These are phyloP conservation scores for Carassius auratus DNA, from an alignment of 2,113 vertebrate species.

Conservation along the genomic window DNA sequence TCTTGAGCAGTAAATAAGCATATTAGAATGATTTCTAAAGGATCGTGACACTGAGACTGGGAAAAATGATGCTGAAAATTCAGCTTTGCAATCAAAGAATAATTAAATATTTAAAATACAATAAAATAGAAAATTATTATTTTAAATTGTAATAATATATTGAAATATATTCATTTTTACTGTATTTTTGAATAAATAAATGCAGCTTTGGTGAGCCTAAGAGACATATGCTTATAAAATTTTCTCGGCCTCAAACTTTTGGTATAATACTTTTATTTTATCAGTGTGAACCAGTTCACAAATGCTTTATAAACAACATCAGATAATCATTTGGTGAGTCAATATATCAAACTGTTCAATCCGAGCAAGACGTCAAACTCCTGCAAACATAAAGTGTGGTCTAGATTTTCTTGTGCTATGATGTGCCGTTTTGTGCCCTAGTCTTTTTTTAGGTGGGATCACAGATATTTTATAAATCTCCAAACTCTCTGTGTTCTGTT, in stretches of 20 bases:
- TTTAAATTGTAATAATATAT: neutral
- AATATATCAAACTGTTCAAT: neutral
- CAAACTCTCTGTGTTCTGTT: slow-evolving; percentile 42
- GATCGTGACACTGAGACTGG: no score
- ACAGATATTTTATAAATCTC: neutral
- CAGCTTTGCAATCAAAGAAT: no score
- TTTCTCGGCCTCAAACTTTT: neutral
- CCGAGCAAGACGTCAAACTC: neutral
- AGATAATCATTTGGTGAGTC: neutral
- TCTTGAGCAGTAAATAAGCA: no score
- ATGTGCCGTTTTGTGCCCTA: neutral
- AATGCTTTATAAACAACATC: no score
- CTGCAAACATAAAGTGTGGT: neutral
- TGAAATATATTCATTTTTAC: neutral
- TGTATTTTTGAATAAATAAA: neutral
- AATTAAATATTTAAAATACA: no score
- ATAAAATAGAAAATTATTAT: neutral
- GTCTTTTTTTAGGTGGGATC: neutral
- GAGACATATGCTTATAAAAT: neutral
- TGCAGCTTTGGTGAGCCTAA: neutral
- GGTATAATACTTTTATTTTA: neutral
- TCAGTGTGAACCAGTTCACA: no score
- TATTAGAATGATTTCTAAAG: no score
- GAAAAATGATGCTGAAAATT: no score
- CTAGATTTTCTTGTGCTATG: neutral